These are phyloP conservation scores for Lanistes nyassanus DNA, from an alignment of 1,140 invertebrate species.

Conservation along the genomic window DNA sequence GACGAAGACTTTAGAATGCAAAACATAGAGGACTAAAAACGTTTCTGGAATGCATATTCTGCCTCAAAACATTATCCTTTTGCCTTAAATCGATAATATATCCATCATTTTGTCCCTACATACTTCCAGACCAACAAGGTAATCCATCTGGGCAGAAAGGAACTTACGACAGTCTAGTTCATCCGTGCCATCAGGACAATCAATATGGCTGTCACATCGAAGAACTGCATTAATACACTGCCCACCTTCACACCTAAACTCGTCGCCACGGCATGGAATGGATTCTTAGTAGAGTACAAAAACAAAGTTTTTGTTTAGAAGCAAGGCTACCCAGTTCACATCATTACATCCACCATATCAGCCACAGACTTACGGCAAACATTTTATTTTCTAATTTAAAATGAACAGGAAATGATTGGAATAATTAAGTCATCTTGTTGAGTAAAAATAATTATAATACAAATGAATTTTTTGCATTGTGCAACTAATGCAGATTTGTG, in stretches of 20 bases:
- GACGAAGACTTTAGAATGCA: background rate
- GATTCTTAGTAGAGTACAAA: slow-evolving; percentile 30
- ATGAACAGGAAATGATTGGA: too few species aligned
- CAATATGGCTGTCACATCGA: slow-evolving; percentile 87
- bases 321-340: too few species aligned
- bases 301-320: slow-evolving; percentile 14
- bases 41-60: slow-evolving; percentile 2
- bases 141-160: background rate
- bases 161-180: slow-evolving; percentile 70
- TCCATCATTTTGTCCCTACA: too few species aligned
- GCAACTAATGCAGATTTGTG: too few species aligned
- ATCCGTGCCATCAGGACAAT: slow-evolving; percentile 92
- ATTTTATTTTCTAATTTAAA: too few species aligned
- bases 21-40: background rate
- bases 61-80: background rate
- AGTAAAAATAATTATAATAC: too few species aligned
- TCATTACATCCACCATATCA: too few species aligned
- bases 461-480: too few species aligned
- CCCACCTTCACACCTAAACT: slow-evolving; percentile 73
- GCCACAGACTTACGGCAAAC: too few species aligned
- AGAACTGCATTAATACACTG: slow-evolving; percentile 76
- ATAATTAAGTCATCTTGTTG: too few species aligned
- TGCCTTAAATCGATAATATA: too few species aligned
- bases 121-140: too few species aligned
- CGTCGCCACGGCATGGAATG: slow-evolving; percentile 44